Evolutionary conservation across 1,140 invertebrate species (phyloP).

Genomic region (Drosophila asahinai): DNA sequence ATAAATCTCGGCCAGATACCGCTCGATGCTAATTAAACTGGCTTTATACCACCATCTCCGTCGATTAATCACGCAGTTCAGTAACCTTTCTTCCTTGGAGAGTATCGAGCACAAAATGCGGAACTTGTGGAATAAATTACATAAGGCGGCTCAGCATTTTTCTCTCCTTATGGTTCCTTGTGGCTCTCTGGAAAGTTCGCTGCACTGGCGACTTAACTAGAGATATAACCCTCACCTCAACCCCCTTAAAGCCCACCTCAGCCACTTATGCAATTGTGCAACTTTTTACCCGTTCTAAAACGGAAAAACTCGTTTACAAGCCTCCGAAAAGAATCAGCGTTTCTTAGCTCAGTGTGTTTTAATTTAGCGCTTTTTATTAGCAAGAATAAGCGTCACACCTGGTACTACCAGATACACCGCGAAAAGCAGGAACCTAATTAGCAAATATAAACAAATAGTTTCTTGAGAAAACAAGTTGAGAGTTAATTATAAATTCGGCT

Average conservation of each 20-base stretch:
- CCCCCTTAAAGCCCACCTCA: constrained; percentile 15
- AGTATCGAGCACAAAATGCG: constrained; percentile 40
- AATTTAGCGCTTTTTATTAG: constrained; percentile 69
- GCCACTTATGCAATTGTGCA: constrained; percentile 66
- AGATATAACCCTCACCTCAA: not conserved
- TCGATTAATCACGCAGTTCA: constrained; percentile 44
- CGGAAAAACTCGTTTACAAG: constrained; percentile 72
- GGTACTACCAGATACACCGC: constrained; percentile 34
- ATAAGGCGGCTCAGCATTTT: constrained; percentile 33
- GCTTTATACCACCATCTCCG: constrained; percentile 20
- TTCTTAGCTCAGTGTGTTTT: constrained; percentile 29
- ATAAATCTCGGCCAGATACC: constrained; percentile 6
- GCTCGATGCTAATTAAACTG: constrained; percentile 36
- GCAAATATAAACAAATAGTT: constrained; percentile 6
- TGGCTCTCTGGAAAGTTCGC: constrained; percentile 55
- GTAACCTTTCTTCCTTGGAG: constrained; percentile 27
- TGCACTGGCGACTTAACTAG: constrained; percentile 35
- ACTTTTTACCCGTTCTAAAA: constrained; percentile 64
- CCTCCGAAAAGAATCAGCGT: constrained; percentile 48
- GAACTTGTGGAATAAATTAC: constrained; percentile 58
- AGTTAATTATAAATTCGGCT: not conserved
- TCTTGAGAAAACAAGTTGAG: not conserved
- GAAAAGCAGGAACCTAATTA: constrained; percentile 12
- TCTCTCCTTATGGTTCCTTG: constrained; percentile 15
- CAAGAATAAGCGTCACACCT: constrained; percentile 59